Base-by-base conservation (phyloP, 2,113 vertebrate genomes). In the Antennarius striatus region DNA sequence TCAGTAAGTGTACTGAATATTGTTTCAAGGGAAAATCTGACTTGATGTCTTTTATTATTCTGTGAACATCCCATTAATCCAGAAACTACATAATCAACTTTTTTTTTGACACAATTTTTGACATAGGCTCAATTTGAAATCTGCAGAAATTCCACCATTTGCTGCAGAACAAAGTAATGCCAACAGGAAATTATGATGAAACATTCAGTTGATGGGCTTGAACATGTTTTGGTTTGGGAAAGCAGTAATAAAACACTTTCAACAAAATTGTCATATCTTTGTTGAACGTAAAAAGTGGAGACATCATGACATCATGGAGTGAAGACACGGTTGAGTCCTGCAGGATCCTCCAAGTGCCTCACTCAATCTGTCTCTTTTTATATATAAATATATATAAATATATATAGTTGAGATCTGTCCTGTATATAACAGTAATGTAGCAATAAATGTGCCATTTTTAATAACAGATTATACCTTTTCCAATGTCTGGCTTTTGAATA, bases 351-450 rank as follows among this genome's bases (percentile, higher is more conserved):
- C 75, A 92, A 93, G 92, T 94, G 82, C 90, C 88, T 92, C 89
- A 80, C 81, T 83, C 81, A 72, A 68, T 86, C 65, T 83, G 56
- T 82, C 16, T 73, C 56, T 75, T 42, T 80, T 12, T 86, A 56
- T 79, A 73, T 85, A 87, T 85, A 70, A 89, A 88, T 83, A 92
- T 90, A 93, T 90, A 93, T 90, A 93, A 45, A 86, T 84, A 92
- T 93, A 92, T 93, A 92, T 88, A 94, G 91, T 91, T 92, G 86
- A 92, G 93, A 94, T 93, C 94, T 95, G 93, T 95, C 94, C 88
- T 96, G 95, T 96, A 95, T 93, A 94, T 95, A 95, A 95, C 94
- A 94, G 94, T 95, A 95, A 94, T 96, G 94, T 95, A 95, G 96
- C 96, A 96, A 95, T 97, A 96, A 96, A 96, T 93, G 94, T 95